These are phyloP conservation scores for Acanthochromis polyacanthus DNA, from an alignment of 2,113 vertebrate genomes.

Conservation along the genomic window DNA sequence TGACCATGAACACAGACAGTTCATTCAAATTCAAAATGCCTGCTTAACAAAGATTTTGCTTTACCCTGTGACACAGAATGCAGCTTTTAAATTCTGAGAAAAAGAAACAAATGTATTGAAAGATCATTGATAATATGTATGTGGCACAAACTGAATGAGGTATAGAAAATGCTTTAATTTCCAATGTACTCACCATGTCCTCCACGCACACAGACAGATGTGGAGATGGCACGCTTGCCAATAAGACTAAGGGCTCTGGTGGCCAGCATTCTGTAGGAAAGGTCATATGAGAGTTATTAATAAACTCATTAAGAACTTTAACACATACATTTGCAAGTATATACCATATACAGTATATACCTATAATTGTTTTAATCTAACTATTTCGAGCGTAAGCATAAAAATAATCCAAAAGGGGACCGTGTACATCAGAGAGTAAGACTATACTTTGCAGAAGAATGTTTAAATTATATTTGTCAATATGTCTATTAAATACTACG, in stretches of 20 bases:
- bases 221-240: constrained; percentile 91
- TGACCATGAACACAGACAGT: no score
- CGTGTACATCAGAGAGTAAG: no score
- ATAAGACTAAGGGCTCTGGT: constrained; percentile 87
- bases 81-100: neutral
- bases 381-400: neutral
- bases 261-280: constrained; percentile 91
- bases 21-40: no score
- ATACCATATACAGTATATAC: neutral
- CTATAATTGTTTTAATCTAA: neutral
- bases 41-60: no score
- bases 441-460: no score
- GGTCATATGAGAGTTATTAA: neutral
- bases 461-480: no score
- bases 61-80: neutral
- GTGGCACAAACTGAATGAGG: neutral
- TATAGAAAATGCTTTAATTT: constrained; percentile 6
- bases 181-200: constrained; percentile 86
- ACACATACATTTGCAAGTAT: neutral
- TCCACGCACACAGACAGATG: constrained; percentile 88
- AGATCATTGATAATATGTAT: neutral
- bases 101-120: no score
- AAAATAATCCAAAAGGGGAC: neutral
- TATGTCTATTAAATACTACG: no score
- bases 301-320: neutral